phyloP scores from a whole-genome alignment of 1,140 invertebrate species.

The Penaeus vannamei region DNA sequence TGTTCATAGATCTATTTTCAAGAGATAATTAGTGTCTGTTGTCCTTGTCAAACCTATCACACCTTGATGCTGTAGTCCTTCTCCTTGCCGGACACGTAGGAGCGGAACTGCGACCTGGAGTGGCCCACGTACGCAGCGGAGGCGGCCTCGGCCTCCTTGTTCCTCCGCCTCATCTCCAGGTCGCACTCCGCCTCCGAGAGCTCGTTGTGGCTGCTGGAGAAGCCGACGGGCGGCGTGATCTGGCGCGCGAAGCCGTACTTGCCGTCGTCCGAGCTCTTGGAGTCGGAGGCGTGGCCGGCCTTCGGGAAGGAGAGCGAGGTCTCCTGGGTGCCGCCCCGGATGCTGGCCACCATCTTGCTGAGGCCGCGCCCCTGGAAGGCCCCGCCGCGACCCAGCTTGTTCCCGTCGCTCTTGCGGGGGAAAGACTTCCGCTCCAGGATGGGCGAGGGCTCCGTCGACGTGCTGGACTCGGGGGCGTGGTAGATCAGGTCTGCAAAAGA shows the following conservation, averaged over 20 bases:
- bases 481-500: constrained; percentile 74
- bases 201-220: constrained; percentile 57
- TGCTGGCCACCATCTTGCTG: constrained; percentile 51
- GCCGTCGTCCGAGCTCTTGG: constrained; percentile 51
- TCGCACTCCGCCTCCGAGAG: constrained; percentile 61
- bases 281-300: background rate
- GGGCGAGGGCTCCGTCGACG: constrained; percentile 75
- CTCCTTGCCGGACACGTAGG: constrained; percentile 40
- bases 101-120: constrained; percentile 56
- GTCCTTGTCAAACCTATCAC: too few species aligned
- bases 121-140: constrained; percentile 34
- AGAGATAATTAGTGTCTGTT: too few species aligned
- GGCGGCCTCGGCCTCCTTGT: constrained; percentile 13
- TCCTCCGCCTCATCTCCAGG: constrained; percentile 52
- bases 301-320: constrained; percentile 54
- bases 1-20: too few species aligned
- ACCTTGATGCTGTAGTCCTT: constrained; percentile 61
- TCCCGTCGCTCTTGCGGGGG: constrained; percentile 64
- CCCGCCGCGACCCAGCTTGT: constrained; percentile 32
- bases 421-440: constrained; percentile 75
- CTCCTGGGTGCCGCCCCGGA: constrained; percentile 50
- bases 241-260: constrained; percentile 55
- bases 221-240: constrained; percentile 46
- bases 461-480: constrained; percentile 75
- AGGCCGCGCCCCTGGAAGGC: constrained; percentile 48